Evolutionary conservation across 2,797 vertebrate genomes (phyloP).

Genomic region (Hypotaenidia okinawae): DNA sequence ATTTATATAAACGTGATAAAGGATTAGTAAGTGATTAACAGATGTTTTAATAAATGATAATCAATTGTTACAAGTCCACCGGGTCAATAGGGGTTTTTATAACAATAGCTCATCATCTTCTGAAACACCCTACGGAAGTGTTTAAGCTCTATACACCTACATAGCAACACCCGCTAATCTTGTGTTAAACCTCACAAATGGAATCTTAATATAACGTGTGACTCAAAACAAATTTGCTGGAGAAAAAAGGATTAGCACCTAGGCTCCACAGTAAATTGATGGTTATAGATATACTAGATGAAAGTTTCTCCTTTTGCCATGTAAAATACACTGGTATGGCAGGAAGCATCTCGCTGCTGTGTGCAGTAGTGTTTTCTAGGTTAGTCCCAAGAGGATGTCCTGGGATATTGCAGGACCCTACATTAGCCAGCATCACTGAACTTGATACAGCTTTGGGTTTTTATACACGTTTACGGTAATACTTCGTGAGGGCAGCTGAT

Average conservation of each 20-base stretch:
- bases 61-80: background rate
- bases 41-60: conserved; percentile 1
- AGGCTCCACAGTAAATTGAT: conserved; percentile 17
- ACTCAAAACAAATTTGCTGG: conserved; percentile 52
- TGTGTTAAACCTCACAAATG: conserved; percentile 43
- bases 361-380: background rate
- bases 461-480: background rate
- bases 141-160: background rate
- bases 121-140: background rate
- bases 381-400: background rate
- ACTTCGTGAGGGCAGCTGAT: background rate
- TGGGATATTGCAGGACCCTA: background rate
- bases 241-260: conserved; percentile 39
- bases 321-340: background rate
- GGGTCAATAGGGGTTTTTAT: background rate
- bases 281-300: conserved; percentile 6
- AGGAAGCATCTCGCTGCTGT: background rate
- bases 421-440: background rate
- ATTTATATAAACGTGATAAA: background rate
- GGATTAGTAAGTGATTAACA: conserved; percentile 32
- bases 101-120: background rate
- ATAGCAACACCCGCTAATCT: conserved; percentile 42
- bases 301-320: background rate
- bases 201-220: conserved; percentile 6
- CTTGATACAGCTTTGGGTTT: background rate